These are phyloP conservation scores for Archegozetes longisetosus DNA, from an alignment of 1,140 invertebrate species.

Conservation along the genomic window DNA sequence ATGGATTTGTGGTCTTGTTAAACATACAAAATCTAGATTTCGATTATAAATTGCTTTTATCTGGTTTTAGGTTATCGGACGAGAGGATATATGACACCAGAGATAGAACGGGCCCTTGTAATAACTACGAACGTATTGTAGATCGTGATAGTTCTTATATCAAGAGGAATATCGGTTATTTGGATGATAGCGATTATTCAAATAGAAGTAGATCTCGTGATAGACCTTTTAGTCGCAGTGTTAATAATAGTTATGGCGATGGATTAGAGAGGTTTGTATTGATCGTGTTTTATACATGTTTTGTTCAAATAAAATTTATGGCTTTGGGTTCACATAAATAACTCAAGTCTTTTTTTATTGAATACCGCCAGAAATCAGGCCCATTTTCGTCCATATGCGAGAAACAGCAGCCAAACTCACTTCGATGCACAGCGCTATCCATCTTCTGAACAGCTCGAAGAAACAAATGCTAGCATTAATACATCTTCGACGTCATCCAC, in stretches of 20 bases:
- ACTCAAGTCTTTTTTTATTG: not conserved
- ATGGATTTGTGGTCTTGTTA: too few relatives aligned
- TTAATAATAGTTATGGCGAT: not conserved
- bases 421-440: not conserved
- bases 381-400: not conserved
- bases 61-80: conserved; percentile 4
- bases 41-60: too few relatives aligned
- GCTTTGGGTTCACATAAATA: too few relatives aligned
- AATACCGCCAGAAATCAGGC: not conserved
- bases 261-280: not conserved
- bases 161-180: not conserved
- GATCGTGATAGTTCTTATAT: not conserved
- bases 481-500: not conserved
- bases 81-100: not conserved
- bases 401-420: not conserved
- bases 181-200: not conserved
- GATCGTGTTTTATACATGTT: too few relatives aligned
- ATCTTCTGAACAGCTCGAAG: not conserved
- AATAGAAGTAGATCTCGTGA: not conserved
- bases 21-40: too few relatives aligned
- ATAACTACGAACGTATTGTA: not conserved
- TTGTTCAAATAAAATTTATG: too few relatives aligned
- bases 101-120: not conserved
- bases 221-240: not conserved
- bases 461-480: not conserved